Percentiles rank a stretch among this genome's conserved stretches.
Conservation (phyloP, 2,113 vertebrate genomes). For the Hipposideros armiger region DNA sequence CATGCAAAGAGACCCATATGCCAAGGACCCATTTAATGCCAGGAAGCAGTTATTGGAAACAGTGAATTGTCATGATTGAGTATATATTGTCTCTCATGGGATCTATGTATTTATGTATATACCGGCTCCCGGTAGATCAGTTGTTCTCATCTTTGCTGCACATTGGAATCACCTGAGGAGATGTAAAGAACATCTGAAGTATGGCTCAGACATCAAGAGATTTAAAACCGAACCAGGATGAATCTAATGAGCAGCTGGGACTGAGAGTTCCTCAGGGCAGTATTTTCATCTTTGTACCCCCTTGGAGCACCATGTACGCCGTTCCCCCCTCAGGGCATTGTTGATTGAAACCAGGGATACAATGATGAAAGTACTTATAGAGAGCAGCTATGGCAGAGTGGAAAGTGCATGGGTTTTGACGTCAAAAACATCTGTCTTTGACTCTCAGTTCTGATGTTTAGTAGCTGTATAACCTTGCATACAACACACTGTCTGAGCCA, state of each 20-base stretch:
- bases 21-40: background rate
- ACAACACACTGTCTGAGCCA: background rate
- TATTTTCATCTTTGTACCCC: background rate
- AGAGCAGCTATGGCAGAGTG: background rate
- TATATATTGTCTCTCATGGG: background rate
- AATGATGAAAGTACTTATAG: background rate
- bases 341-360: background rate
- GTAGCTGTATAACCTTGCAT: background rate
- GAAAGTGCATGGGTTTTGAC: background rate
- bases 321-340: background rate
- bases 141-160: background rate
- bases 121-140: background rate
- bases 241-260: background rate
- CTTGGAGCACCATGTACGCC: too few species aligned
- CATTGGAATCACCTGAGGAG: background rate
- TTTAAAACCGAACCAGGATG: background rate
- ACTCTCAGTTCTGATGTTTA: background rate
- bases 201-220: background rate
- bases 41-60: conserved; percentile 2
- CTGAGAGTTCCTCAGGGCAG: conserved; percentile 22
- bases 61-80: background rate
- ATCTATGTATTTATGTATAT: background rate
- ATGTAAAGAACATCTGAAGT: background rate
- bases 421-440: background rate
- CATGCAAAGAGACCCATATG: background rate